Base-by-base conservation (phyloP, 2,113 vertebrate genomes). In the Triplophysa rosa region DNA sequence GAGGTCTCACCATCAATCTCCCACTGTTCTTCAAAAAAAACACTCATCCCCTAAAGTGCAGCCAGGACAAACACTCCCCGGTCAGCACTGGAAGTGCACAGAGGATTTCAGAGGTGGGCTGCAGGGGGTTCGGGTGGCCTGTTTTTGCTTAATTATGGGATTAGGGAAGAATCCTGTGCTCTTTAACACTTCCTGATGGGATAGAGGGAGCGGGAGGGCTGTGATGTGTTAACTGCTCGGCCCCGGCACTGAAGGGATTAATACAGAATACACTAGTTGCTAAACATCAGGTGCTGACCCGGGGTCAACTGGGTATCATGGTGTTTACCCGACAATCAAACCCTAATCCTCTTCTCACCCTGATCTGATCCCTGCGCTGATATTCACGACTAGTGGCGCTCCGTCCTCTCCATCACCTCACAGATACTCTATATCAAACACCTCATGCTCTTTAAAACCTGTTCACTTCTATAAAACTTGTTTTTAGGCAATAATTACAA, bases 31-130 rank as follows among this genome's bases (percentile, higher is more conserved):
- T 74, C 61, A 62, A 63, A 17, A 67, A 61, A 74, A 62, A 56
- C 56, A 56, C 89, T 91, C 84, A 84, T 77, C 84, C 77, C 85
- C 85, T 89, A 74, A 83, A 87, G 87, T 89, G 88, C 90, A 90
- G 87, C 89, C 89, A 88, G 84, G 68, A 82, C 91, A 92, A 93
- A 94, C 90, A 93, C 92, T 90, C 84, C 86, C 88, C 86, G 89
- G 88, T 86, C 89, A 87, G 88, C 42, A 88, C 89, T 91, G 89
- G 88, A 91, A 90, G 90, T 88, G 89, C 90, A 79, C 86, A 88
- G 87, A 79, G 82, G 17, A 69, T n/a, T 62, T 63, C 40, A 78
- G 67, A n/a, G 63, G 23, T 49, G 69, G 67, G 49, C n/a, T 37
- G 59, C 62, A 62, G 23, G 8, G 87, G 82, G 86, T 86, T 85